Conservation (phyloP, 2,888 invertebrate species). For the Seira ritae region DNA sequence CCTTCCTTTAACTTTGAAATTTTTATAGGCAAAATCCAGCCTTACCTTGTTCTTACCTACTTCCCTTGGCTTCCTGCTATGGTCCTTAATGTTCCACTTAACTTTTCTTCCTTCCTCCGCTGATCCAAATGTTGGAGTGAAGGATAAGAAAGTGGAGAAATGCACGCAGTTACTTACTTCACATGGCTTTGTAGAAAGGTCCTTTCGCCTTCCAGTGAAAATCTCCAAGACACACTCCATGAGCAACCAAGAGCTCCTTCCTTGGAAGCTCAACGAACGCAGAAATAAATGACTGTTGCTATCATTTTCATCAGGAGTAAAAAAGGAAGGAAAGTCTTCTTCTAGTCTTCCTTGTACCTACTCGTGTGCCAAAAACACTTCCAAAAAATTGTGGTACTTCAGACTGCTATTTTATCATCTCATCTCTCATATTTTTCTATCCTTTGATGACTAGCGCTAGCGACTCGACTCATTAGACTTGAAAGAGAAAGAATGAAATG, state of each 20-base stretch:
- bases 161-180: neutral
- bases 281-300: conserved; percentile 33
- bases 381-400: too few species aligned
- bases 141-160: neutral
- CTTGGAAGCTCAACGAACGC: neutral
- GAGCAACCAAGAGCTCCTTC: neutral
- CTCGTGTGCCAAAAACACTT: neutral
- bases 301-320: conserved; percentile 44
- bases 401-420: too few species aligned
- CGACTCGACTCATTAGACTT: too few species aligned
- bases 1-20: neutral
- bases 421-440: too few species aligned
- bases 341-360: conserved; percentile 23
- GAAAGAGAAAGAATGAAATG: too few species aligned
- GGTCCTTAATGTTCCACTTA: conserved; percentile 27
- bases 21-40: neutral
- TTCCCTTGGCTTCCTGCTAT: conserved; percentile 20
- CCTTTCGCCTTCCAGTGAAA: neutral
- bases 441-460: too few species aligned
- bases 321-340: conserved; percentile 12
- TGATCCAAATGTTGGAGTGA: neutral
- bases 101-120: neutral
- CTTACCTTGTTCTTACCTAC: neutral
- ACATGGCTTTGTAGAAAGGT: neutral
- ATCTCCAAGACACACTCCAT: neutral